Evolutionary conservation across 2,797 vertebrate species (phyloP).

Genomic region (Channa striata): DNA sequence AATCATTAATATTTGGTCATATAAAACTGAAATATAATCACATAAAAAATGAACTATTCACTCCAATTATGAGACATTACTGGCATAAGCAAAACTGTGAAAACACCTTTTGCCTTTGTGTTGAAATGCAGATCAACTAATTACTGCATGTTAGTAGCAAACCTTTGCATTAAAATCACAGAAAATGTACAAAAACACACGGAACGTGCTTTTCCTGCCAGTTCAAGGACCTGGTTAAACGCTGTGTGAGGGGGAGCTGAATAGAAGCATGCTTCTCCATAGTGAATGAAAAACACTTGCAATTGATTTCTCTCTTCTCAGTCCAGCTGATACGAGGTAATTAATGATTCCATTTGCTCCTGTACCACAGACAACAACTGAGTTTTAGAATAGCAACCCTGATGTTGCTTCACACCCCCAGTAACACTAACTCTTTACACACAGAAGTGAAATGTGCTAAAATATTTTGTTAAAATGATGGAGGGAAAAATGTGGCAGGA

Average conservation of each 20-base stretch:
- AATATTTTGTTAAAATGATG: conserved; percentile 66
- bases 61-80: conserved; percentile 6
- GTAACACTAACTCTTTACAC: conserved; percentile 37
- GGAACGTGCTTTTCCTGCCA: conserved; percentile 30
- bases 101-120: background rate
- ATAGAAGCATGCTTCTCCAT: conserved; percentile 79
- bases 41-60: background rate
- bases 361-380: conserved; percentile 93
- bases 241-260: conserved; percentile 55
- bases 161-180: conserved; percentile 1
- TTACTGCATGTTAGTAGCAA: conserved; percentile 3
- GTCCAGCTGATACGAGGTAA: conserved; percentile 96
- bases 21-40: conserved; percentile 48
- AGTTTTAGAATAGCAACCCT: conserved; percentile 92
- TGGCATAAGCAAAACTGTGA: background rate
- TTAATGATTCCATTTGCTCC: conserved; percentile 99
- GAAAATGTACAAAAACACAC: conserved; percentile 7
- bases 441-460: conserved; percentile 76
- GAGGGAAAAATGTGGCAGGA: conserved; percentile 58
- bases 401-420: conserved; percentile 18
- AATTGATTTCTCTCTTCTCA: conserved; percentile 93
- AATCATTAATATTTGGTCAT: conserved; percentile 35
- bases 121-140: conserved; percentile 11
- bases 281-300: conserved; percentile 93
- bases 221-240: conserved; percentile 48